Base-by-base conservation (phyloP, 2,888 invertebrate genomes). In the Colostygia pectinataria region DNA sequence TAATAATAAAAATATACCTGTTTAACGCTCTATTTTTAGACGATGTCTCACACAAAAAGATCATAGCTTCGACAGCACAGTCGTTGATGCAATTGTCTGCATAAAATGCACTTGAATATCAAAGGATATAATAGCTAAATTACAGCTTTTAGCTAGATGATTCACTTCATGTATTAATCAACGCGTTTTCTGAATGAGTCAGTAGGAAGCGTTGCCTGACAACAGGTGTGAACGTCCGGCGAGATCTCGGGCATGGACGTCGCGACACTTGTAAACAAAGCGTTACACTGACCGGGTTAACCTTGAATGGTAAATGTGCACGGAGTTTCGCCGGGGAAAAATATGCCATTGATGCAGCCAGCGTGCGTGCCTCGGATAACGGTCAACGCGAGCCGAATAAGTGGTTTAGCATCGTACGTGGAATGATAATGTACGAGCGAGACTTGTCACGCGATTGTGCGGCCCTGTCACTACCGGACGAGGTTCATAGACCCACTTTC, bases 271-370 rank as follows among this genome's bases (percentile, higher is more conserved):
- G 80, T 82, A 83, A 83, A 88, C 85, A 88, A 88, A 82, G 81
- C 81, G 74, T 69, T 74, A 70, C 76, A 77, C 76, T 89, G 85
- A 90, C 90, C 90, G 84, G 88, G 90, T 90, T 86, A 89, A 74
- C 85, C 80, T 81, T 86, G 83, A 87, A 88, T 88, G 84, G 85
- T 80, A 86, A 88, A 86, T 85, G 83, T 83, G 80, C 68, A 77
- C 77, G 68, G 75, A 84, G 84, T 88, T 87, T 86, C 83, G 83
- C 84, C 68, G 71, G 73, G 81, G 81, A 87, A 88, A 90, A 89
- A 88, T 88, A 82, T 87, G 86, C 81, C 88, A 88, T 87, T 87
- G 87, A 87, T 84, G 87, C 87, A 85, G 74, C 74, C 77, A 63
- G 78, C 78, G 85, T 88, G 87, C 88, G 86, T 89, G 88, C 79